These are phyloP conservation scores for Erpetoichthys calabaricus DNA, from an alignment of 2,797 vertebrate genomes.

Conservation along the genomic window DNA sequence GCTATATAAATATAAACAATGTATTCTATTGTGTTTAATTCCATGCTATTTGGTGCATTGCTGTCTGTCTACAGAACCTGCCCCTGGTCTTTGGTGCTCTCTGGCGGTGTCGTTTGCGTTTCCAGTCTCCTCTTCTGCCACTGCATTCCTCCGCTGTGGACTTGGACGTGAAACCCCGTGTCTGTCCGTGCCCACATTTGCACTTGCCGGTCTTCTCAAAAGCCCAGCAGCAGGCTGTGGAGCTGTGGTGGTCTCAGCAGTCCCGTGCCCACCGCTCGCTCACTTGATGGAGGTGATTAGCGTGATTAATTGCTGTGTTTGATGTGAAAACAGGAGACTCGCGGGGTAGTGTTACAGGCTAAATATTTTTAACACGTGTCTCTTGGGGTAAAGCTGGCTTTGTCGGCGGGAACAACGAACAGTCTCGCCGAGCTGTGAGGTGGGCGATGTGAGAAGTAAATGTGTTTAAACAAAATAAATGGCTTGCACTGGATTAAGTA, in stretches of 20 bases:
- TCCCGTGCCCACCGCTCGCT: neutral
- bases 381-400: conserved; percentile 14
- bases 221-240: fast-evolving
- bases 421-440: too few species aligned
- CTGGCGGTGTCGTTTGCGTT: too few species aligned
- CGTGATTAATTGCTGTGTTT: conserved; percentile 70
- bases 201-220: neutral
- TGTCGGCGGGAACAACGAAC: too few species aligned
- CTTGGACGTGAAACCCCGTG: neutral
- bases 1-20: too few species aligned
- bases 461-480: conserved; percentile 32
- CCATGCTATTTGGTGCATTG: too few species aligned
- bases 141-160: neutral
- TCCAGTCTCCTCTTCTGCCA: too few species aligned
- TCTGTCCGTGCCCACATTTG: neutral
- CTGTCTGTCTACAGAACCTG: too few species aligned
- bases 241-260: neutral
- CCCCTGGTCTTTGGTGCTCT: too few species aligned
- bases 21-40: too few species aligned
- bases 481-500: neutral
- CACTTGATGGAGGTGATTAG: conserved; percentile 67
- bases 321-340: conserved; percentile 68
- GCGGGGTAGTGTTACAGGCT: conserved; percentile 59
- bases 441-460: conserved; percentile 21
- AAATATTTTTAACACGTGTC: conserved; percentile 48